These are phyloP conservation scores for Yponomeuta cagnagella DNA, from an alignment of 2,888 invertebrate species.

Conservation along the genomic window DNA sequence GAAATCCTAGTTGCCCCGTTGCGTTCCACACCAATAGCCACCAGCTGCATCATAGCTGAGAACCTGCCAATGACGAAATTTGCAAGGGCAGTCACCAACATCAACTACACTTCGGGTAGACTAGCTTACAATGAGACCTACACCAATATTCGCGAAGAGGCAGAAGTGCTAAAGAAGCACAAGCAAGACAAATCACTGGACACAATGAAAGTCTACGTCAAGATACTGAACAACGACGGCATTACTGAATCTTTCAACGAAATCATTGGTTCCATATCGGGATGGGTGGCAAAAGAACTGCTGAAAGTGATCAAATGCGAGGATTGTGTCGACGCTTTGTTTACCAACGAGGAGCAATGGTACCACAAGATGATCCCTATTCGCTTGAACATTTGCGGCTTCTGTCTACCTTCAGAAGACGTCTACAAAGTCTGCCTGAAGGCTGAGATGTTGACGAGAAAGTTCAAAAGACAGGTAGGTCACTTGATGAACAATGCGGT, in stretches of 20 bases:
- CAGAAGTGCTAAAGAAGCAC: background rate
- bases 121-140: background rate
- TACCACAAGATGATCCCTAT: conserved; percentile 18
- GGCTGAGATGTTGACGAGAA: conserved; percentile 11
- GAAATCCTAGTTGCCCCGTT: background rate
- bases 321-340: conserved; percentile 14
- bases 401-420: conserved; percentile 18
- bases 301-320: conserved; percentile 17
- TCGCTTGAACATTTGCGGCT: background rate
- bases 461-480: background rate
- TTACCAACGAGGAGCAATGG: conserved; percentile 12
- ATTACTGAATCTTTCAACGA: conserved; percentile 11
- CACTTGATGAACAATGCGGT: background rate
- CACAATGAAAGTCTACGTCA: background rate
- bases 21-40: background rate
- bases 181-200: background rate
- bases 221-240: conserved; percentile 12
- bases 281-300: conserved; percentile 17
- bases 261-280: conserved; percentile 17
- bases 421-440: conserved; percentile 17
- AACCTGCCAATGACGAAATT: background rate
- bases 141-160: background rate
- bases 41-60: background rate
- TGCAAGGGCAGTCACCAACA: background rate
- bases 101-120: background rate